Conservation (phyloP, 2,113 vertebrate species). For the Sander vitreus region DNA sequence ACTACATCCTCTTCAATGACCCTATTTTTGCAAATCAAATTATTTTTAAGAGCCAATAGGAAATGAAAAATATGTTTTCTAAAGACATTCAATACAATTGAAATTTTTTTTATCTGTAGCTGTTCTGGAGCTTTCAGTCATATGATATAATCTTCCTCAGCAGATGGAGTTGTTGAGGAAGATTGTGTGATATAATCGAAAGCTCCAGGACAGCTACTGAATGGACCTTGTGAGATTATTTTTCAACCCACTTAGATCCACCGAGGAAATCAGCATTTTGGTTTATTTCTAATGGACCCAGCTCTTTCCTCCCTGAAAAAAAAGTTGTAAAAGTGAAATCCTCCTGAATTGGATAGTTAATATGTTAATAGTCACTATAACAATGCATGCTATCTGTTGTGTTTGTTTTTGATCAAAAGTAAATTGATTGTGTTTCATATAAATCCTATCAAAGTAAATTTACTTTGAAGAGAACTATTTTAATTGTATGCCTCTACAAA, state of each 20-base stretch:
- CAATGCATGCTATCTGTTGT: too few species aligned
- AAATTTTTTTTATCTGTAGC: too few species aligned
- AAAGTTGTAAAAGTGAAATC: not conserved
- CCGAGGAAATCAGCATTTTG: not conserved
- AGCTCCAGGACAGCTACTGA: not conserved
- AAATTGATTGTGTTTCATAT: constrained; percentile 25
- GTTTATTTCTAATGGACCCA: not conserved
- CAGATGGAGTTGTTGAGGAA: not conserved
- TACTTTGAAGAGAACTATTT: constrained; percentile 25
- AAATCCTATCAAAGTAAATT: constrained; percentile 18
- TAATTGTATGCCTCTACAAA: constrained; percentile 34
- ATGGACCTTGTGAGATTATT: not conserved
- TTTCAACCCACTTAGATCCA: not conserved
- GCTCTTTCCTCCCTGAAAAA: not conserved
- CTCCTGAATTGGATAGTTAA: not conserved
- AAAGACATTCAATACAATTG: too few species aligned
- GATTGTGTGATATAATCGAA: not conserved
- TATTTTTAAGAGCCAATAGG: not conserved
- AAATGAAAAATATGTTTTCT: not conserved
- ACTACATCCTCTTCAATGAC: too few species aligned
- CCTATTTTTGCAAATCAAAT: not conserved
- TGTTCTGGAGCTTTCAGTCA: too few species aligned
- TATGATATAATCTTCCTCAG: not conserved
- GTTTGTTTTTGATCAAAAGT: constrained; percentile 24
- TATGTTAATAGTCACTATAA: not conserved